phyloP scores from a whole-genome alignment of 2,888 invertebrate genomes.

The Chorisops tibialis region DNA sequence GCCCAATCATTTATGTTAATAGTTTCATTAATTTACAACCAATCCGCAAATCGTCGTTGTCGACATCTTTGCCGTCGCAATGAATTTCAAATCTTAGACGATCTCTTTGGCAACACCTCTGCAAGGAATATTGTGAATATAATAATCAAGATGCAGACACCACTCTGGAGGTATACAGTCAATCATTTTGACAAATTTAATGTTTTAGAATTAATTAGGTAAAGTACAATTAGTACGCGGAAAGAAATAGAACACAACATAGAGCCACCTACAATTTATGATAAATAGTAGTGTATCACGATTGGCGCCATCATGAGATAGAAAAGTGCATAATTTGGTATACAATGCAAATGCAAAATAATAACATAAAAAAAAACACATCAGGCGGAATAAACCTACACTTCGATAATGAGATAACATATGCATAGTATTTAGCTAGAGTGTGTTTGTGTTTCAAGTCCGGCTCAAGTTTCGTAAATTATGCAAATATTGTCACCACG shows the following conservation, averaged over 20 bases:
- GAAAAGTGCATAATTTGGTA: slow-evolving; percentile 9
- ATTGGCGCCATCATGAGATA: slow-evolving; percentile 24
- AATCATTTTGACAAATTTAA: slow-evolving; percentile 26
- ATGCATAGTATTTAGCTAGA: too few relatives aligned
- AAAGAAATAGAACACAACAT: slow-evolving; percentile 9
- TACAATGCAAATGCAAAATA: too few relatives aligned
- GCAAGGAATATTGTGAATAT: slow-evolving; percentile 19
- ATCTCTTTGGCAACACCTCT: slow-evolving; percentile 10
- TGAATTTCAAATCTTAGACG: too few relatives aligned
- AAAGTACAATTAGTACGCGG: slow-evolving; percentile 12
- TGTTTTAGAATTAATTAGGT: slow-evolving; percentile 17
- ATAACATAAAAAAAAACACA: too few relatives aligned
- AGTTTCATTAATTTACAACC: slow-evolving; percentile 3
- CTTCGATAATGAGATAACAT: too few relatives aligned
- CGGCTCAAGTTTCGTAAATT: slow-evolving; percentile 17
- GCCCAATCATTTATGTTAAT: slow-evolving; percentile 17
- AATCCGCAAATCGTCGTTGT: background rate
- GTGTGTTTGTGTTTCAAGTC: slow-evolving; percentile 13
- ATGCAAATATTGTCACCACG: slow-evolving; percentile 13
- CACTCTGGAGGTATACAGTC: background rate
- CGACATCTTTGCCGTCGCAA: too few relatives aligned
- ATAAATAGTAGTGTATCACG: slow-evolving; percentile 22
- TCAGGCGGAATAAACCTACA: too few relatives aligned
- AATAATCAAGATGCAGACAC: too few relatives aligned
- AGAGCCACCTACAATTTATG: slow-evolving; percentile 22